phyloP scores from a whole-genome alignment of 2,888 invertebrate genomes.

The Zeuzera pyrina region DNA sequence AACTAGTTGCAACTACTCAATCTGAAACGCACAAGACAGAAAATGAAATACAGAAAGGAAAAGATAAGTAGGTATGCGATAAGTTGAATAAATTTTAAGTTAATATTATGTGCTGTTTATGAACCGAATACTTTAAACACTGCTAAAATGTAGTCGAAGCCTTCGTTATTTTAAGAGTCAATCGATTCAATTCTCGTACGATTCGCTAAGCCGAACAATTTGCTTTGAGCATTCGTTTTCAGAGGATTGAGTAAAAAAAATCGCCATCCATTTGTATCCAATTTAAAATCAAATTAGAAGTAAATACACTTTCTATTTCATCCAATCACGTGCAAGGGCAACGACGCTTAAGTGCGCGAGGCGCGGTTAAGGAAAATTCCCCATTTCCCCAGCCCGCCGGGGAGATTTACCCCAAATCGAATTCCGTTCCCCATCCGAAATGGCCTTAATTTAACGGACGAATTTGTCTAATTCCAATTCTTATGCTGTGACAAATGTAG shows the following conservation, averaged over 20 bases:
- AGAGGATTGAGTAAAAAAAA: conserved; percentile 36
- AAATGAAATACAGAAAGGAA: too few relatives aligned
- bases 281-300: conserved; percentile 69
- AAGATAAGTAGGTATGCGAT: too few relatives aligned
- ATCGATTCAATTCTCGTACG: conserved; percentile 45
- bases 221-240: conserved; percentile 30
- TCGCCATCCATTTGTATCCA: conserved; percentile 54
- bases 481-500: conserved; percentile 68
- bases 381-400: conserved; percentile 44
- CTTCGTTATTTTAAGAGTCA: too few relatives aligned
- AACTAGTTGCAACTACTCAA: too few relatives aligned
- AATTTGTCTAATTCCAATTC: conserved; percentile 72
- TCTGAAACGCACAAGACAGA: too few relatives aligned
- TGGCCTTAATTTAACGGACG: conserved; percentile 69
- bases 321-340: conserved; percentile 54
- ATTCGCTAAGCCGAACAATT: conserved; percentile 45
- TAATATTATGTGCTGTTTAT: too few relatives aligned
- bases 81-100: too few relatives aligned
- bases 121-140: too few relatives aligned
- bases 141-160: too few relatives aligned
- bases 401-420: conserved; percentile 67
- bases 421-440: conserved; percentile 52
- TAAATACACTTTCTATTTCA: conserved; percentile 62
- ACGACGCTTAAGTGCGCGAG: conserved; percentile 29
- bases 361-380: conserved; percentile 42